Percentiles rank a stretch among this genome's conserved stretches.
These are phyloP conservation scores for Alloscopus bannaensis DNA, from an alignment of 2,888 invertebrate genomes.

Conservation along the genomic window DNA sequence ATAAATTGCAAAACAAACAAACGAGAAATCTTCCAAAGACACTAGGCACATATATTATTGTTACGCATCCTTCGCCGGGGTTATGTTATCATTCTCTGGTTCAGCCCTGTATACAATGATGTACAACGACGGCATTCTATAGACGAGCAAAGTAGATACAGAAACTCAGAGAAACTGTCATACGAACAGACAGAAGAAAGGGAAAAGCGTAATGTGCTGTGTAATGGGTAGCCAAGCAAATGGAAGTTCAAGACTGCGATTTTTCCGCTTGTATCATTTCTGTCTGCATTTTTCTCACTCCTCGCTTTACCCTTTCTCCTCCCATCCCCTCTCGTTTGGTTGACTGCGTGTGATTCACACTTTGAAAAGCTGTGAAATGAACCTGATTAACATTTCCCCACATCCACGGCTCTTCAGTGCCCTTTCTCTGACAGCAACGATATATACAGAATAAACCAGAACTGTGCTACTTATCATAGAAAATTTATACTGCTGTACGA, in stretches of 20 bases:
- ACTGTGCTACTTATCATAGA: no score
- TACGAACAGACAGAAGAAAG: slow-evolving; percentile 8
- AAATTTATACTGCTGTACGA: no score
- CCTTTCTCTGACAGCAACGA: slow-evolving; percentile 21
- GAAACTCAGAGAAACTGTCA: background rate
- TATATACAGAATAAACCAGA: no score
- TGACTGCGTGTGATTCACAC: slow-evolving; percentile 19
- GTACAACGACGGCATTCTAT: no score
- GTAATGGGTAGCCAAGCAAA: slow-evolving; percentile 29
- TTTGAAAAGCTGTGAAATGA: slow-evolving; percentile 26
- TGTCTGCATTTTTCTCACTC: slow-evolving; percentile 1
- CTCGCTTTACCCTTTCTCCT: background rate
- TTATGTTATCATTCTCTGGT: slow-evolving; percentile 37
- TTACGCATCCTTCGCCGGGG: slow-evolving; percentile 17
- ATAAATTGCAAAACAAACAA: slow-evolving; percentile 68
- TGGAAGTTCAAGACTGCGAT: slow-evolving; percentile 31
- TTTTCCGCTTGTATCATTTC: slow-evolving; percentile 19
- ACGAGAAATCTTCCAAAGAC: slow-evolving; percentile 47
- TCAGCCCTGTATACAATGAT: no score
- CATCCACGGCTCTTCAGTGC: background rate
- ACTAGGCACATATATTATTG: background rate
- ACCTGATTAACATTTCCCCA: slow-evolving; percentile 26
- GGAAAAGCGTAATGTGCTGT: slow-evolving; percentile 19
- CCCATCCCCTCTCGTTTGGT: background rate
- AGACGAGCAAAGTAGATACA: slow-evolving; percentile 1